A percentile compares a stretch with the other conserved stretches of the same genome.
Conservation (phyloP, 2,888 invertebrate species). For the Drosophila paranaensis region DNA sequence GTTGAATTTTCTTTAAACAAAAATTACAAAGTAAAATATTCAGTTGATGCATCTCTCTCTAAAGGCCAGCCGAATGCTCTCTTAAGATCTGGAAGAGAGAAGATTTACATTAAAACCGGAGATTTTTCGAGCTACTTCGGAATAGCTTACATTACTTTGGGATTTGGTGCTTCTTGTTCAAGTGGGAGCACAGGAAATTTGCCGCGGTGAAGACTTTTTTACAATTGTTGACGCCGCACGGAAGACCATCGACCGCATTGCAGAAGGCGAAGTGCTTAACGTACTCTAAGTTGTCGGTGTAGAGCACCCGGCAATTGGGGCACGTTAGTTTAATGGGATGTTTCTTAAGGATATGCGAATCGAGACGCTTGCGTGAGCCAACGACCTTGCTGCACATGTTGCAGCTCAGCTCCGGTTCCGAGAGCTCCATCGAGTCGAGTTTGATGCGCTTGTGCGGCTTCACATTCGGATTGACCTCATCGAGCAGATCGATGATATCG, state of each 20-base stretch:
- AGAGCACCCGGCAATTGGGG: conserved; percentile 22
- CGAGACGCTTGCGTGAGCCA: conserved; percentile 50
- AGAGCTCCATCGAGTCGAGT: conserved; percentile 17
- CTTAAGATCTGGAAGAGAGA: not conserved
- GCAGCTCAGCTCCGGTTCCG: conserved; percentile 45
- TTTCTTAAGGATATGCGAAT: conserved; percentile 51
- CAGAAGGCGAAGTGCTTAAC: conserved; percentile 52
- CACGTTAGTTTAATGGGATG: conserved; percentile 43
- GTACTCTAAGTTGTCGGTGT: conserved; percentile 20
- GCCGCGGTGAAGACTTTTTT: conserved; percentile 34
- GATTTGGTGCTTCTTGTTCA: conserved; percentile 53
- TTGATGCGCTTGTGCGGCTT: conserved; percentile 56
- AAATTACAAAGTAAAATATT: conserved; percentile 2
- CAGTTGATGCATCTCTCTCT: conserved; percentile 3
- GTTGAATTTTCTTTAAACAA: not conserved
- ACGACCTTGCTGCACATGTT: conserved; percentile 45
- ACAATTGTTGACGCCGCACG: conserved; percentile 50
- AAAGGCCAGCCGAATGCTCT: conserved; percentile 2
- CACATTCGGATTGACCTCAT: conserved; percentile 53
- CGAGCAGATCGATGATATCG: conserved; percentile 25
- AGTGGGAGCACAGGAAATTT: conserved; percentile 40
- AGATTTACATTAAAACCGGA: not conserved
- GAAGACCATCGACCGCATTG: conserved; percentile 1
- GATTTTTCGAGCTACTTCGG: not conserved
- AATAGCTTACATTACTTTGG: not conserved